phyloP scores from a whole-genome alignment of 2,888 invertebrate genomes.

The Ctena decussata region DNA sequence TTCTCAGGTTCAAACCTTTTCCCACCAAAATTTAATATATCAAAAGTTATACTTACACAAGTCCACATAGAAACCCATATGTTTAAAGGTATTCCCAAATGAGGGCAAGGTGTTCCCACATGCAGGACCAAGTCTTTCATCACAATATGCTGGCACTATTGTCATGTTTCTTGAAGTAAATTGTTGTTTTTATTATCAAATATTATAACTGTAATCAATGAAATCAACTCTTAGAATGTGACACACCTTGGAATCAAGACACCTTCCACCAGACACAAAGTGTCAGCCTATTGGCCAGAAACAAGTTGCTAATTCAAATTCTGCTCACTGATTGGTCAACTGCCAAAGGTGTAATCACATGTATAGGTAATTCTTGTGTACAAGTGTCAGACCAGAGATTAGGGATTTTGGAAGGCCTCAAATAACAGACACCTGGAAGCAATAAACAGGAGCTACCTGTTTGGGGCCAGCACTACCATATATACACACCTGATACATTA shows the following conservation, averaged over 20 bases:
- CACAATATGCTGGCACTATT: neutral
- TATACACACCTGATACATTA: neutral
- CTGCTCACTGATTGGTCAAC: neutral
- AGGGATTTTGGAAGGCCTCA: neutral
- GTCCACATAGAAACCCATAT: neutral
- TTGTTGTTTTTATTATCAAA: no score
- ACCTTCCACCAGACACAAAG: neutral
- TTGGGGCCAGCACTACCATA: neutral
- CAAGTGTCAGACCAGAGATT: conserved; percentile 16
- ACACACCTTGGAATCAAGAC: neutral
- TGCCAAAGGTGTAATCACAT: neutral
- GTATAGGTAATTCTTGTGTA: neutral
- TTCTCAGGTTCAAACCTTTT: no score
- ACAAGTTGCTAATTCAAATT: neutral
- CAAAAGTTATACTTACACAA: neutral
- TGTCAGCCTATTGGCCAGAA: neutral
- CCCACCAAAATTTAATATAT: no score
- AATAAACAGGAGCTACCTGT: conserved; percentile 13
- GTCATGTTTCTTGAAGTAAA: neutral
- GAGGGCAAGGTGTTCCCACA: neutral
- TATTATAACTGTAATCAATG: no score
- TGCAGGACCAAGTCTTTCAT: neutral
- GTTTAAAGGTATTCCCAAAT: no score
- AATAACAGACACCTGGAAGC: neutral
- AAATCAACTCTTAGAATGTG: no score